Conservation (phyloP, 2,797 vertebrate species). For the Acropternis orthonyx region DNA sequence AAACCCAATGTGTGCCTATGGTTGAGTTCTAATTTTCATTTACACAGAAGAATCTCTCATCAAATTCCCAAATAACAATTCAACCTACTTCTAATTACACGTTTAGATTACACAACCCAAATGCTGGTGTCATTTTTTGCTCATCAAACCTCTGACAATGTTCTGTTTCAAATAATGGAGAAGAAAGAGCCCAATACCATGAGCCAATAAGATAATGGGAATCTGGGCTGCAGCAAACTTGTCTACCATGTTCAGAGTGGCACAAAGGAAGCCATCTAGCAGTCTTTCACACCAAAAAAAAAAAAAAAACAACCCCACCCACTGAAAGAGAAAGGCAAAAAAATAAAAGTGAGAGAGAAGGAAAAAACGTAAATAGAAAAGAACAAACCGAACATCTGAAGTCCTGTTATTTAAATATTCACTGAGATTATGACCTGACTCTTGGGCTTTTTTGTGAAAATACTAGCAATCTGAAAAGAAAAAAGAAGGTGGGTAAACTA, state of each 20-base stretch:
- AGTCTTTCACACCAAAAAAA: not conserved
- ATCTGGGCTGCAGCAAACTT: not conserved
- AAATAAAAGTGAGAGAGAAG: not conserved
- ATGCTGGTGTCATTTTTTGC: not conserved
- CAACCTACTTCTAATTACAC: not conserved
- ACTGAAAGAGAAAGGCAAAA: fast-evolving
- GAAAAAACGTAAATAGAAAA: not conserved
- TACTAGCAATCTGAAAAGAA: not conserved
- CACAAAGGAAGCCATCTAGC: not conserved
- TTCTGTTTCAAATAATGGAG: not conserved
- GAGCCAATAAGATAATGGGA: not conserved
- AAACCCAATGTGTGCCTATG: not conserved
- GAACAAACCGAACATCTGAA: not conserved
- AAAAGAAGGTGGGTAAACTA: not conserved
- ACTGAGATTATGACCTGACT: not conserved
- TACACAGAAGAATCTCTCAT: not conserved
- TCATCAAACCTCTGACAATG: not conserved
- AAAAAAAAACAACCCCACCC: not conserved
- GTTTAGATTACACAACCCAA: not conserved
- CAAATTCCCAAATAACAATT: not conserved
- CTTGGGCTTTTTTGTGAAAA: not conserved
- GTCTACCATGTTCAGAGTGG: not conserved
- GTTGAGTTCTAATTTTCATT: not conserved
- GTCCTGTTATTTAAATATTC: not conserved
- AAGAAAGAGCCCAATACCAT: not conserved